Evolutionary conservation across 92 coral and sea anemone species (phyloP), one percentile per base, ranked within the genome.

Genomic region (Nematostella vectensis): DNA sequence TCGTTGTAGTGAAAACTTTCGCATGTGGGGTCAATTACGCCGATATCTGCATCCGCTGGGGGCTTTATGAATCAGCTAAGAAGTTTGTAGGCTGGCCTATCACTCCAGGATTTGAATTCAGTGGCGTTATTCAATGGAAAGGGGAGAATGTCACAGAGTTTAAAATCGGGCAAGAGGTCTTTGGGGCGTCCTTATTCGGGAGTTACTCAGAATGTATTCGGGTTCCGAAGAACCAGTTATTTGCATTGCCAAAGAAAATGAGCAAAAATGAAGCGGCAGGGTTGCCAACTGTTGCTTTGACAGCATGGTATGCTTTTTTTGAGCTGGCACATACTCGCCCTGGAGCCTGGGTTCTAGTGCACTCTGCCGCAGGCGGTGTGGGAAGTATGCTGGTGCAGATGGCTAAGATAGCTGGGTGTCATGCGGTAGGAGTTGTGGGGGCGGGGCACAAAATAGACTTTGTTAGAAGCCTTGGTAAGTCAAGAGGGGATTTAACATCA

Each of bases 291-390:
- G 98, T 91, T 24, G 87, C 82, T 3, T 47, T 91, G 18, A 91
- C 98, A 12, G 98, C 96, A 42, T 91, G 98, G 98, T 91, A 91
- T 52, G 98, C 76, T 25, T 76, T 91, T 91, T 81, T 81, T 78
- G 88, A 86, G 59, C 62, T 81, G 30, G 98, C 81, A 22, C 76
- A 72, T 26, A 89, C 95, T 3, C 82, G 89, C 31, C 83, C 85
- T n/a, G 98, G 83, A 29, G 63, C 81, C 27, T 86, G 83, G 89
- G 51, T 86, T n/a, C 85, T 91, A 11, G 91, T 91, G 0, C 98
- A 91, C 63, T 91, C 98, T 49, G 98, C 98, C 1, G 98, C 95
- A 21, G 98, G 98, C 25, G 98, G 98, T 39, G 98, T 91, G 38
- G 98, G 98, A 8, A 91, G 95, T 64, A 91, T 79, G 83, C 57